These are phyloP conservation scores for Sebastes hubbsi DNA, from an alignment of 2,797 vertebrate genomes.

Conservation along the genomic window DNA sequence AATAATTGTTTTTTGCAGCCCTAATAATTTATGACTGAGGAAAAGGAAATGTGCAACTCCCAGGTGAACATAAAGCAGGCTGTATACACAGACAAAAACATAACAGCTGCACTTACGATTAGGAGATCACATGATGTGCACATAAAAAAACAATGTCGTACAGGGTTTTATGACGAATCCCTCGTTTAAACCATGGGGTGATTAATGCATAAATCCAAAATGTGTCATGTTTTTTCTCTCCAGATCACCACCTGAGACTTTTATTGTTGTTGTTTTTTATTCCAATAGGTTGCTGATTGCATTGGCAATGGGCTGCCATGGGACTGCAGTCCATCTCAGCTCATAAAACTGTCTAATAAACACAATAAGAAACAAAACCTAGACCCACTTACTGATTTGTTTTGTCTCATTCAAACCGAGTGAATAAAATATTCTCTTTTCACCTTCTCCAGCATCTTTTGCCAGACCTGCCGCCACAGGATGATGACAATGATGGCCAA, in stretches of 20 bases:
- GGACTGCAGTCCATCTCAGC: neutral
- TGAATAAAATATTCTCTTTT: neutral
- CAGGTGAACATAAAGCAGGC: neutral
- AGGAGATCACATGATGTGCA: neutral
- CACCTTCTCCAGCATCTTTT: slow-evolving; percentile 99
- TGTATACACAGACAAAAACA: neutral
- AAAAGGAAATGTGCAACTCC: neutral
- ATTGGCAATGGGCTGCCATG: neutral
- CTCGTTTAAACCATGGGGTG: neutral
- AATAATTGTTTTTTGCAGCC: too few species aligned
- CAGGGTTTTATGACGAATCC: neutral
- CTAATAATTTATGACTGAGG: neutral
- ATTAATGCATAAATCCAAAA: neutral
- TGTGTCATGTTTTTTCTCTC: neutral
- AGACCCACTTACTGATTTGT: neutral
- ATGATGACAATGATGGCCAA: slow-evolving; percentile 96
- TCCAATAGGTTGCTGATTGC: neutral
- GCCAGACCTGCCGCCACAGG: slow-evolving; percentile 97
- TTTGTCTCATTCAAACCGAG: neutral
- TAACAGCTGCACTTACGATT: neutral
- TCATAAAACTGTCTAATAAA: neutral
- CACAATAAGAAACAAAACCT: neutral
- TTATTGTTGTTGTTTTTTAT: neutral
- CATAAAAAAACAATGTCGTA: neutral
- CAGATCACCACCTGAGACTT: neutral